Evolutionary conservation across 2,797 vertebrate species (phyloP).

Genomic region (Oreonectes daqikongensis): DNA sequence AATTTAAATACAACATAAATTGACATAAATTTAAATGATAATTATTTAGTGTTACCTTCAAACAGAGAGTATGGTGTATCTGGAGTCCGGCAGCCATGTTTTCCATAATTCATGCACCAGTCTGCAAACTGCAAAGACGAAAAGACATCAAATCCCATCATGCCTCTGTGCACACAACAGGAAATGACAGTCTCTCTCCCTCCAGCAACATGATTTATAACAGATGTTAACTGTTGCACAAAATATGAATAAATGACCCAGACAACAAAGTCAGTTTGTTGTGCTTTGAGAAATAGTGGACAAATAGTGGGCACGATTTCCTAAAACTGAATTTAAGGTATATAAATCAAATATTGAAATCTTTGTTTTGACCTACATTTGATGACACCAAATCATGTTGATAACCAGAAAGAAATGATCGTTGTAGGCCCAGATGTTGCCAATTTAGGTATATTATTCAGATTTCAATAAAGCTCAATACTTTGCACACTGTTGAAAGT

Average conservation of each 20-base stretch:
- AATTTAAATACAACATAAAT: no score
- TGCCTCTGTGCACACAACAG: slow-evolving; percentile 19
- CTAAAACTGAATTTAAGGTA: not conserved
- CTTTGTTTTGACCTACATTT: not conserved
- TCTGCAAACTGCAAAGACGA: slow-evolving; percentile 86
- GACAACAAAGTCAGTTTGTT: not conserved
- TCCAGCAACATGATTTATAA: not conserved
- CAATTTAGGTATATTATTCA: no score
- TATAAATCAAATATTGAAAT: not conserved
- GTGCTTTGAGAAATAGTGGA: not conserved
- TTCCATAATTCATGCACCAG: slow-evolving; percentile 96
- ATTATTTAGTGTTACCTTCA: slow-evolving; percentile 88
- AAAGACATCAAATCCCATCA: slow-evolving; percentile 32
- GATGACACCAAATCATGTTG: not conserved
- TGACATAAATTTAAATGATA: no score
- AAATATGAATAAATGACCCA: slow-evolving; percentile 8
- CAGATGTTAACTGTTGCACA: not conserved
- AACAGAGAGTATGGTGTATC: slow-evolving; percentile 96
- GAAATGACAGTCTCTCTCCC: not conserved
- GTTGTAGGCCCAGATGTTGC: no score
- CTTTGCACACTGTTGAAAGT: no score
- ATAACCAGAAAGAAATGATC: not conserved
- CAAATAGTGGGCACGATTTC: no score
- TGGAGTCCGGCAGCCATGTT: slow-evolving; percentile 91
- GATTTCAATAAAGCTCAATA: no score